Evolutionary conservation across 2,888 invertebrate species (phyloP).

Genomic region (Carterocephalus palaemon): DNA sequence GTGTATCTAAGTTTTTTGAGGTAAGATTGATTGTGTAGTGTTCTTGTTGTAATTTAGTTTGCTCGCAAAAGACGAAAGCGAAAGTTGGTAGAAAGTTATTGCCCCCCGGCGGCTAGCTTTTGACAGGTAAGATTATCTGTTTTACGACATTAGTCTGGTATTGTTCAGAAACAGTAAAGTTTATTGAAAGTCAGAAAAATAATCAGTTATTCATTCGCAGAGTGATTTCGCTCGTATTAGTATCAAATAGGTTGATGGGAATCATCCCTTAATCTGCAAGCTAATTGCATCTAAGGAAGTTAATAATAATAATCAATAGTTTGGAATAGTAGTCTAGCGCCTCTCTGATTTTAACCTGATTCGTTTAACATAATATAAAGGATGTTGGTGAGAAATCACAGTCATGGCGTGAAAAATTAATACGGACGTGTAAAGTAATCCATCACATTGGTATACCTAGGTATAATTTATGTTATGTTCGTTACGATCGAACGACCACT

Average conservation of each 20-base stretch:
- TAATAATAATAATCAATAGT: too few species aligned
- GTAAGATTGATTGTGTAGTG: too few species aligned
- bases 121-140: conserved; percentile 24
- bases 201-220: neutral
- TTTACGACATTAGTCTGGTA: conserved; percentile 12
- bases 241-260: too few species aligned
- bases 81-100: conserved; percentile 61
- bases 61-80: conserved; percentile 45
- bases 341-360: conserved; percentile 2
- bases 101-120: conserved; percentile 26
- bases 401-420: conserved; percentile 18
- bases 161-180: conserved; percentile 1
- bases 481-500: conserved; percentile 24
- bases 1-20: too few species aligned
- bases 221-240: too few species aligned
- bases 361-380: neutral
- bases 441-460: conserved; percentile 17
- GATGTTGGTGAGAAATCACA: conserved; percentile 11
- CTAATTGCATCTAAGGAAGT: too few species aligned
- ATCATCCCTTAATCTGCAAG: too few species aligned
- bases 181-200: neutral
- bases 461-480: conserved; percentile 2
- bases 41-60: conserved; percentile 9
- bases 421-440: conserved; percentile 20
- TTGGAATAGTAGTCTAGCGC: too few species aligned